Conservation (phyloP, 2,797 vertebrate genomes). For the Etheostoma perlongum region DNA sequence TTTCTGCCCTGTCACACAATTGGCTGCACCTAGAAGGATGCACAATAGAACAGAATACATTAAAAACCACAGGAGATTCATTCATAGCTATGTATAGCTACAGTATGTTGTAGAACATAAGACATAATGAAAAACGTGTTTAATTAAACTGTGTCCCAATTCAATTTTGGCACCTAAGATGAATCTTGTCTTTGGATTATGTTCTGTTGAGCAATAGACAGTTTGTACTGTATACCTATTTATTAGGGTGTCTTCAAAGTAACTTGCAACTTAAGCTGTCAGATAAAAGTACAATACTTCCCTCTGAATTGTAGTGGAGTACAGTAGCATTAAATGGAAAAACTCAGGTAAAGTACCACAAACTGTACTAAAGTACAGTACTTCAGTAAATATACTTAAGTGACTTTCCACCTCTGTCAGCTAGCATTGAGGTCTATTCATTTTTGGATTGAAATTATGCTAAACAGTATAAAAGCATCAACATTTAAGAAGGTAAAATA, state of each 20-base stretch:
- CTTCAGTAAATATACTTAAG: neutral
- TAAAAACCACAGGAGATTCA: neutral
- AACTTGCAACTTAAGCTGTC: neutral
- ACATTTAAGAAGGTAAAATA: neutral
- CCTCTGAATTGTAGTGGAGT: neutral
- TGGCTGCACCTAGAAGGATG: conserved; percentile 85
- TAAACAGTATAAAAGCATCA: neutral
- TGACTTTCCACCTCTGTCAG: neutral
- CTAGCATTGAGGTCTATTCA: neutral
- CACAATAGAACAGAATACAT: neutral
- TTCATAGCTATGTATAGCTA: neutral
- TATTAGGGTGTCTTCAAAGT: neutral
- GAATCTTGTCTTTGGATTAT: neutral
- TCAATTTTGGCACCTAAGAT: neutral
- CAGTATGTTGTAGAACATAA: neutral
- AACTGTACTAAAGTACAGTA: neutral
- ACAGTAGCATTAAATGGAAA: neutral
- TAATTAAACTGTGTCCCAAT: neutral
- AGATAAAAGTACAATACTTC: neutral
- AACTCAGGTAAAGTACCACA: neutral
- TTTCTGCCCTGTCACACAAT: conserved; percentile 90
- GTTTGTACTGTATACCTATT: neutral
- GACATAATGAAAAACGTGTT: neutral
- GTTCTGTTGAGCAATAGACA: neutral
- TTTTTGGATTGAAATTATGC: neutral